Conservation (phyloP, 2,888 invertebrate genomes). For the Drosophila kambysellisi region DNA sequence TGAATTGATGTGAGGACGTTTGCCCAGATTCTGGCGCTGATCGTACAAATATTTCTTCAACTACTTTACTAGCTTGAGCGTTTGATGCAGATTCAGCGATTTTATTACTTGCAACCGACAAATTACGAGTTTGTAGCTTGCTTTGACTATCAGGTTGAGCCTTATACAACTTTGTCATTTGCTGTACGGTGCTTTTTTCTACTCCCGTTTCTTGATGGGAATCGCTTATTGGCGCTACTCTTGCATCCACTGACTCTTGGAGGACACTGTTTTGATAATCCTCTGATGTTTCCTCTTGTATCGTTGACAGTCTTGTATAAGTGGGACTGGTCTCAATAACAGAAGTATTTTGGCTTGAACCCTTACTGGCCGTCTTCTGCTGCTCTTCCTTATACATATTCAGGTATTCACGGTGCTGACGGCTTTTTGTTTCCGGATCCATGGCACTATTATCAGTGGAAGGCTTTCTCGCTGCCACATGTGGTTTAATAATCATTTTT, state of each 20-base stretch:
- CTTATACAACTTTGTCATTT: neutral
- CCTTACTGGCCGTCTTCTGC: slow-evolving; percentile 31
- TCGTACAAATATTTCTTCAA: neutral
- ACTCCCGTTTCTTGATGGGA: neutral
- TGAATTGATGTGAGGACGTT: neutral
- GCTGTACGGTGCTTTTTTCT: no score
- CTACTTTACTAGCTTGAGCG: neutral
- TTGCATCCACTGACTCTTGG: neutral
- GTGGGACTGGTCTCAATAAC: slow-evolving; percentile 4
- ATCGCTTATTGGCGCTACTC: neutral
- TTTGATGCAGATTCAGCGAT: no score
- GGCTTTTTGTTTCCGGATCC: neutral
- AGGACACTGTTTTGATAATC: no score
- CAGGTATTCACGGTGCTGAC: slow-evolving; percentile 45
- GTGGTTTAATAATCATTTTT: neutral
- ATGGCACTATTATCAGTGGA: neutral
- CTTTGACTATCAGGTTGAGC: neutral
- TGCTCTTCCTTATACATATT: slow-evolving; percentile 43
- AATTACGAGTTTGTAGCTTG: neutral
- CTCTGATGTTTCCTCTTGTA: neutral
- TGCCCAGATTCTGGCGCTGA: neutral
- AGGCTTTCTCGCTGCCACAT: neutral
- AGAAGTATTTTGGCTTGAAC: neutral
- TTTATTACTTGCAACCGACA: neutral
- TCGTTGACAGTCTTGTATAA: slow-evolving; percentile 25